phyloP scores from a whole-genome alignment of 2,113 vertebrate genomes.

The Varanus komodoensis region DNA sequence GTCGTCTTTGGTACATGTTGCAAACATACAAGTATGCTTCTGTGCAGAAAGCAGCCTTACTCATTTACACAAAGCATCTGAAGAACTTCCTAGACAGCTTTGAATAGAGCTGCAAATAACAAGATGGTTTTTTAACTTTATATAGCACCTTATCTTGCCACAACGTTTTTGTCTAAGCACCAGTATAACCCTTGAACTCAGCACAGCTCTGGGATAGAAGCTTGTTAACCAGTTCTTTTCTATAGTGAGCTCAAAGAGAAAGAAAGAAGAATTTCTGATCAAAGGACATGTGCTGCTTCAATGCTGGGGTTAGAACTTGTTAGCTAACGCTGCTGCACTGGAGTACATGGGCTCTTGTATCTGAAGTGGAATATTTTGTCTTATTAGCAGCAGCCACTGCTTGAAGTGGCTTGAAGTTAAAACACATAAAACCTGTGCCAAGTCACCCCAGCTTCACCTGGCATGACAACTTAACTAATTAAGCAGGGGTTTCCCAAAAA shows the following conservation, averaged over 20 bases:
- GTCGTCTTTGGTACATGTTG: fast-evolving
- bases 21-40: background rate
- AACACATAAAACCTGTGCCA: background rate
- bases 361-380: conserved; percentile 6
- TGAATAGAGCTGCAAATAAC: conserved; percentile 56
- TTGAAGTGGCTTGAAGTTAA: background rate
- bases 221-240: conserved; percentile 44
- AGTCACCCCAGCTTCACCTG: background rate
- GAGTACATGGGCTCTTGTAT: background rate
- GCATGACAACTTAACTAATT: background rate
- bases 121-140: conserved; percentile 68
- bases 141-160: conserved; percentile 73
- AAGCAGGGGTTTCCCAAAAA: background rate
- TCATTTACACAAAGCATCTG: conserved; percentile 41
- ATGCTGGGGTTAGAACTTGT: background rate
- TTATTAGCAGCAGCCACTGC: background rate
- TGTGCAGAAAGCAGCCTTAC: background rate
- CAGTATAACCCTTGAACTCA: conserved; percentile 64
- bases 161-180: conserved; percentile 65
- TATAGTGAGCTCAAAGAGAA: conserved; percentile 56
- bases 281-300: conserved; percentile 27
- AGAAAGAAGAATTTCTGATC: conserved; percentile 17
- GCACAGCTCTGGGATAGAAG: conserved; percentile 41
- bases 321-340: conserved; percentile 36
- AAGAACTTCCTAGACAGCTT: conserved; percentile 47